Conservation (phyloP, 1,140 invertebrate species). For the Caenorhabditis tropicalis region DNA sequence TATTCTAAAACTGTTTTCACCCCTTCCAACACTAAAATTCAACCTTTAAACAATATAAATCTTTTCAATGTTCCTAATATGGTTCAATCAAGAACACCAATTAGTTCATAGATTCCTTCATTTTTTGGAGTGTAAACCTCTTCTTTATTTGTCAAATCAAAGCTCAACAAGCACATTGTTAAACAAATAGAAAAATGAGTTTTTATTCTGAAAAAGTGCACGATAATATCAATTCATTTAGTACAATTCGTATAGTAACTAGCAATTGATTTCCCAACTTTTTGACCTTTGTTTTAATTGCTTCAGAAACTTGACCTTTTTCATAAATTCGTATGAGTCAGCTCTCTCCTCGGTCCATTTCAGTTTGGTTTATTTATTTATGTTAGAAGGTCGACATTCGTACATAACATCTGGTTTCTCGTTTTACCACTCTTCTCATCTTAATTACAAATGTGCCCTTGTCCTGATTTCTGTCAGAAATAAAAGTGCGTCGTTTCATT, state of each 20-base stretch:
- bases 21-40: no score
- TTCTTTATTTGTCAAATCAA: background rate
- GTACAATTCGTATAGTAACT: background rate
- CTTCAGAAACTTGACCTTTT: background rate
- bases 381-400: background rate
- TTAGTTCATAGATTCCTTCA: no score
- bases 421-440: background rate
- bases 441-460: slow-evolving; percentile 42
- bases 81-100: no score
- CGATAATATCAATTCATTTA: background rate
- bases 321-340: background rate
- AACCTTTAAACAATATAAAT: no score
- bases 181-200: background rate
- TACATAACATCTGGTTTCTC: slow-evolving; percentile 9
- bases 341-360: background rate
- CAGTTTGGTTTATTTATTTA: slow-evolving; percentile 32
- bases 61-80: no score
- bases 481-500: background rate
- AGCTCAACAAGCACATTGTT: slow-evolving; percentile 23
- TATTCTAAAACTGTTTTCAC: no score
- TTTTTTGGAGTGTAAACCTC: background rate
- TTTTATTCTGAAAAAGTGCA: background rate
- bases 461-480: background rate
- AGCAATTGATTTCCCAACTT: background rate
- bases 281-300: background rate